Base-by-base conservation (phyloP, 1,140 invertebrate genomes). In the Lucilia cuprina region DNA sequence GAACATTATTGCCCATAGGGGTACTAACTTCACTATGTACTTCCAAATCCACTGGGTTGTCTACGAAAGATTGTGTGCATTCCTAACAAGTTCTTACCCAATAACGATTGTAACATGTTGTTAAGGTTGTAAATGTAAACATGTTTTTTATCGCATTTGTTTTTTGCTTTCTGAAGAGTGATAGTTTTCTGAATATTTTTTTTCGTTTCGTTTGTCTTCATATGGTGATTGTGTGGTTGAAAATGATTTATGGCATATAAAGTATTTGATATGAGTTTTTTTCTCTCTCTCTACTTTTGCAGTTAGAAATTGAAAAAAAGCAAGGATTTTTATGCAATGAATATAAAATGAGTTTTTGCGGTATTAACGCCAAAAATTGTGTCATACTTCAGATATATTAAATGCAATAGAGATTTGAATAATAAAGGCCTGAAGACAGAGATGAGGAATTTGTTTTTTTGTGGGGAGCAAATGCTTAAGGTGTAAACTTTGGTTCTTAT, bases 41-140 rank as follows among this genome's bases (percentile, higher is more conserved):
- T 49, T 49, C 13, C 25, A 30, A 30, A 30, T 2, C 25, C 25
- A 1, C 25, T 3, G 25, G 25, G 25, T 30, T 30, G 25, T 30
- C 25, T 41, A 8, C 10, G 41, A 41, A 41, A 41, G 41, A 41
- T 2, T 55, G 12, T 55, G 4, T 70, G 65, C 65, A 70, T 70
- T 70, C 65, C 65, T 70, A 70, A 70, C 65, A 70, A 70, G 65
- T 70, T 70, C 65, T 70, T 70, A 25, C 65, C n/a, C 65, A 70
- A 70, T 70, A 19, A 19, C 19, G 21, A 21, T 70, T 19, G 65
- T 21, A 70, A 70, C 21, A 70, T 21, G 19, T 21, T 21, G 65
- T 70, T 70, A 21, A 21, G n/a, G 65, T 70, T 70, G 65, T 70
- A 21, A 70, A 25, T 70, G 60, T 70, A 21, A 55, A 55, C 50